These are phyloP conservation scores for Poecile montanus DNA, from an alignment of 2,797 vertebrate genomes.

Conservation along the genomic window DNA sequence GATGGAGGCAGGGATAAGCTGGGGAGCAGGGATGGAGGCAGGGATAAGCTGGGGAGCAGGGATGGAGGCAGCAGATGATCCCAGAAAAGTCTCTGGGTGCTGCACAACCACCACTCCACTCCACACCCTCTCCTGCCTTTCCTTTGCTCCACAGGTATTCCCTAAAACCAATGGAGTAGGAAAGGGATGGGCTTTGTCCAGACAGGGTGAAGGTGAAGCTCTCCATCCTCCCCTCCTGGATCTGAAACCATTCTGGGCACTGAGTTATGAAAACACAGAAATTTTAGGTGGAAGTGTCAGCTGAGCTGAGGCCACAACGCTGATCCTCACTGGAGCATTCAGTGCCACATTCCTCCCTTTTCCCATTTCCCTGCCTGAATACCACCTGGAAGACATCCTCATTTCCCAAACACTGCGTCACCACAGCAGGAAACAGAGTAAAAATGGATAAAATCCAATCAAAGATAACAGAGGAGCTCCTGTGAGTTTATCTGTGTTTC, in stretches of 20 bases:
- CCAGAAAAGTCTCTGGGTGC: not conserved
- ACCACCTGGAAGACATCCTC: not conserved
- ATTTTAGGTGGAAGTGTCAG: not conserved
- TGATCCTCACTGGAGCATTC: not conserved
- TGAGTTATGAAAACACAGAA: fast-evolving
- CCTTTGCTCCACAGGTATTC: not conserved
- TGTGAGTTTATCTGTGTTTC: not conserved
- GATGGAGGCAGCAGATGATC: not conserved
- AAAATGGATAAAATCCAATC: not conserved
- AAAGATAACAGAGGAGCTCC: not conserved
- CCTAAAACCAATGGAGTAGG: fast-evolving
- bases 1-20: not conserved
- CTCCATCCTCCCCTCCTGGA: not conserved
- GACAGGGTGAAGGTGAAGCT: not conserved
- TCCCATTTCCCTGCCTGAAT: not conserved
- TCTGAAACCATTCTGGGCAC: not conserved
- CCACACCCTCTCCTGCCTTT: not conserved
- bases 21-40: not conserved
- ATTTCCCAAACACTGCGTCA: not conserved
- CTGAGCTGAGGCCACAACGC: not conserved
- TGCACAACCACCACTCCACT: not conserved
- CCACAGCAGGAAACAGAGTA: not conserved
- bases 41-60: not conserved
- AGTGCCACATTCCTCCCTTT: not conserved
- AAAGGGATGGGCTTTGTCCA: not conserved